Conservation (phyloP, 1,140 invertebrate genomes). For the Gonatopus flavifemur region DNA sequence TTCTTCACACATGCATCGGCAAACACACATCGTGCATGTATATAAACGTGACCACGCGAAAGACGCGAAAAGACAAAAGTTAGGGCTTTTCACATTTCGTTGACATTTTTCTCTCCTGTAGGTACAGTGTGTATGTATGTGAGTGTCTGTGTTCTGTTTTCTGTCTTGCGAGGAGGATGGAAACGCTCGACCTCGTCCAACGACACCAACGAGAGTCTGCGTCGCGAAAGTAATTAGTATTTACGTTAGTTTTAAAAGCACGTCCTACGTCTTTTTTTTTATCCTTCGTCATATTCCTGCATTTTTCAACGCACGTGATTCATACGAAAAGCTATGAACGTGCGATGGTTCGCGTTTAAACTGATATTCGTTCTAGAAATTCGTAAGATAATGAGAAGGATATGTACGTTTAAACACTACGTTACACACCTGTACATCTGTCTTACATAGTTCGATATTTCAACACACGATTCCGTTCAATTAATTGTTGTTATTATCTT, state of each 20-base stretch:
- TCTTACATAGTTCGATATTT: no score
- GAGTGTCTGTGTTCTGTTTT: no score
- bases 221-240: conserved; percentile 35
- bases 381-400: no score
- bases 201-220: conserved; percentile 1
- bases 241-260: conserved; percentile 32
- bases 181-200: conserved; percentile 19
- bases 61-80: conserved; percentile 7
- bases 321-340: conserved; percentile 25
- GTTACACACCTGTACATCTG: no score
- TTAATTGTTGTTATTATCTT: no score
- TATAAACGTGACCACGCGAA: background rate
- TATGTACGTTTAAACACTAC: no score
- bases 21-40: background rate
- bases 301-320: conserved; percentile 23
- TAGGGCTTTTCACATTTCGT: conserved; percentile 15
- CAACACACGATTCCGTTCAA: no score
- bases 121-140: no score
- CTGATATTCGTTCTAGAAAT: no score
- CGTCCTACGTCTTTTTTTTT: conserved; percentile 24
- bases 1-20: background rate
- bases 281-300: conserved; percentile 17
- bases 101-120: conserved; percentile 12
- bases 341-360: no score
- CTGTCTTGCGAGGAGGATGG: no score